phyloP scores from a whole-genome alignment of 2,888 invertebrate genomes.

The Cephus spinipes region DNA sequence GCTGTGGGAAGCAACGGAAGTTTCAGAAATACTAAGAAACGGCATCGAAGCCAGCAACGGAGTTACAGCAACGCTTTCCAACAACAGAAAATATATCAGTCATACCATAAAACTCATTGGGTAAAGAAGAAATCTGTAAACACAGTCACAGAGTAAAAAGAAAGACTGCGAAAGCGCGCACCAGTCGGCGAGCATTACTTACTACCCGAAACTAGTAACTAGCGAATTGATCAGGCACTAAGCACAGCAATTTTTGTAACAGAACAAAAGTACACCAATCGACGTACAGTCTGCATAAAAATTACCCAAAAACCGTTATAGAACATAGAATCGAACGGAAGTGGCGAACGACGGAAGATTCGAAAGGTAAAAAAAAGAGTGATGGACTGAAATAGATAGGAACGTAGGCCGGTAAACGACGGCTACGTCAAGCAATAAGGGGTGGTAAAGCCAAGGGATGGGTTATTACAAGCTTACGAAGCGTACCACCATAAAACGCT shows the following conservation, averaged over 20 bases:
- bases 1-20: background rate
- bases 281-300: background rate
- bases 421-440: background rate
- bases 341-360: background rate
- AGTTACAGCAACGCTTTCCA: background rate
- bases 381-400: background rate
- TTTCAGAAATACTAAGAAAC: background rate
- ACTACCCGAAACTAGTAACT: background rate
- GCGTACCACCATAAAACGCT: constrained; percentile 17
- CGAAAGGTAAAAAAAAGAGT: background rate
- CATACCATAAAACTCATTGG: background rate
- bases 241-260: background rate
- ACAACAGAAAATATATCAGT: background rate
- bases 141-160: background rate
- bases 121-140: background rate
- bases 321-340: background rate
- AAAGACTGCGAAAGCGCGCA: background rate
- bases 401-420: background rate
- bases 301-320: background rate
- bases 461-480: background rate
- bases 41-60: background rate
- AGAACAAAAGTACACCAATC: background rate
- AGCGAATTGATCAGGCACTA: background rate
- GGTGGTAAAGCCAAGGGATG: background rate
- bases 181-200: background rate